These are phyloP conservation scores for Pandion haliaetus DNA, from an alignment of 2,113 vertebrate genomes.

Conservation along the genomic window DNA sequence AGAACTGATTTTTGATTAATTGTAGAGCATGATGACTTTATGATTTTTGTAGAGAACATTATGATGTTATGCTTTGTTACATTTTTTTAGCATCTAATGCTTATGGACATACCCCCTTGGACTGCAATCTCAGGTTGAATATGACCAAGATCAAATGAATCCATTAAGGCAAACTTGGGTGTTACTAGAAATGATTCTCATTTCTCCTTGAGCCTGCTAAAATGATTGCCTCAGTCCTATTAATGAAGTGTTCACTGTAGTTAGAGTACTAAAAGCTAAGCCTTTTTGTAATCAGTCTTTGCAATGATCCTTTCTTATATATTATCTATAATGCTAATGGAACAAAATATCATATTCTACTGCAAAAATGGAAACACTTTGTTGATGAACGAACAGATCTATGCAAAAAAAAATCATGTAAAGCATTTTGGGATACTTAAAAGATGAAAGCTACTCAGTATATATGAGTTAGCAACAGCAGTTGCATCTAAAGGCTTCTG, in stretches of 20 bases:
- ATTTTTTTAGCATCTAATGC: background rate
- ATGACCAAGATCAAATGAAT: background rate
- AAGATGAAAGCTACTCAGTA: background rate
- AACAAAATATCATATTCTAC: background rate
- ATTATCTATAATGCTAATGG: background rate
- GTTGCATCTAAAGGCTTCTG: background rate
- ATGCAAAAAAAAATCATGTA: background rate
- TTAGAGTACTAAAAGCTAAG: background rate
- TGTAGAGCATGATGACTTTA: background rate
- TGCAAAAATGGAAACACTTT: background rate
- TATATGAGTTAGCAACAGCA: background rate
- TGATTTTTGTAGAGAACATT: background rate
- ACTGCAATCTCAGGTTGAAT: background rate
- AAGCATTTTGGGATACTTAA: background rate
- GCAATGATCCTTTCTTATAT: background rate
- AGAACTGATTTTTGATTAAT: background rate
- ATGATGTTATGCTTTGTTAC: background rate
- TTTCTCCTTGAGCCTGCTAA: background rate
- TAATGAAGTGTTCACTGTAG: background rate
- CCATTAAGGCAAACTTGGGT: background rate
- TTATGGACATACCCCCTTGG: background rate
- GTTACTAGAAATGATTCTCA: background rate
- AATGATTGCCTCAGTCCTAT: background rate
- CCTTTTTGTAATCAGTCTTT: background rate
- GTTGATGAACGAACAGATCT: background rate